Percentiles rank a stretch among this genome's conserved stretches.
Evolutionary conservation across 2,888 invertebrate species (phyloP).

Genomic region (Drosophila subsilvestris): DNA sequence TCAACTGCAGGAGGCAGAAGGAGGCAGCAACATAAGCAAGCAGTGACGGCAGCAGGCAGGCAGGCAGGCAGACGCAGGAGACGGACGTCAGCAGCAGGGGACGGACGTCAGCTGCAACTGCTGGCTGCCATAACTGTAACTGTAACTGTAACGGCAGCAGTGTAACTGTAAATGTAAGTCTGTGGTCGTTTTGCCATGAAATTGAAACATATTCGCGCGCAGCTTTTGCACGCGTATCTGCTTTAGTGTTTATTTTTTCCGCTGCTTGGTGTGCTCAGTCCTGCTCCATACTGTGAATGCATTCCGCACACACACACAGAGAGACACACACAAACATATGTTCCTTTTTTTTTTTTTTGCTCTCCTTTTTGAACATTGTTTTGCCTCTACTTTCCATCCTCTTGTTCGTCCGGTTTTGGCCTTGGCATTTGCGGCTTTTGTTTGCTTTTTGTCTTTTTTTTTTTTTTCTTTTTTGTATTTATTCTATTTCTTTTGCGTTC

Average conservation of each 20-base stretch:
- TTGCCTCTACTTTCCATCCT: constrained; percentile 5
- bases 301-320: constrained; percentile 10
- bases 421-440: constrained; percentile 70
- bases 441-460: constrained; percentile 19
- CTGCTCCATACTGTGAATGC: too few relatives aligned
- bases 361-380: background rate
- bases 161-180: constrained; percentile 38
- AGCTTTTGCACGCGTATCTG: constrained; percentile 25
- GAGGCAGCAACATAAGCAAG: background rate
- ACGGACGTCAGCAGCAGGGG: background rate
- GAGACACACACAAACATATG: constrained; percentile 41
- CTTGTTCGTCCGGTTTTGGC: constrained; percentile 49
- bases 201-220: constrained; percentile 57
- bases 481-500: constrained; percentile 5
- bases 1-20: constrained; percentile 23
- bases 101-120: background rate
- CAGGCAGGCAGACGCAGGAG: background rate
- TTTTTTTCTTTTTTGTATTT: constrained; percentile 5
- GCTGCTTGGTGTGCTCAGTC: too few relatives aligned
- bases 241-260: constrained; percentile 15
- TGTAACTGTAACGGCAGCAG: constrained; percentile 32
- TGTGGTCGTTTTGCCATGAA: constrained; percentile 39
- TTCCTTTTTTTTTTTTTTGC: constrained; percentile 11
- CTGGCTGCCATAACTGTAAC: constrained; percentile 15
- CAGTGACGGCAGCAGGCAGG: background rate